Evolutionary conservation across 2,113 vertebrate species (phyloP), one percentile per base, ranked within the genome.

Genomic region (Solenodon paradoxus): DNA sequence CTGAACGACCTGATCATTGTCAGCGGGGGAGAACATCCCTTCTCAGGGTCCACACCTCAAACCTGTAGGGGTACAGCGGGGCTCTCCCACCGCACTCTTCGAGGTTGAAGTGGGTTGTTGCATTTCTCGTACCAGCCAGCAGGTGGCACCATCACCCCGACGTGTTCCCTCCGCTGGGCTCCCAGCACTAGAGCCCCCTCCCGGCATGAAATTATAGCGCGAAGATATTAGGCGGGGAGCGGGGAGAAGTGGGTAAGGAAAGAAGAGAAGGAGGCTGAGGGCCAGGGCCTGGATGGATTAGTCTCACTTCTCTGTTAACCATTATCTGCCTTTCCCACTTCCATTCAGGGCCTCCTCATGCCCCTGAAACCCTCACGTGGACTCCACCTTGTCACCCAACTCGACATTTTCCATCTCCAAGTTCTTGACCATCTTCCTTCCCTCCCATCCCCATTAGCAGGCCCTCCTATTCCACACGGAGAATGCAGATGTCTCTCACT

Each of bases 131-230:
- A 17, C 3, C 7, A 7, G 80, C 95, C 97, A 91, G 85, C 0
- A 96, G 97, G 74, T 96, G 97, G 92, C 96, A 69, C 66, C 49
- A 86, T 51, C 72, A 82, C 28, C 42, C 55, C 35, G 61, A 22
- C 0, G 5, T 55, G 66, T 69, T 32, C 61, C 20, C 20, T 51
- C n/a, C 9, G 30, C 17, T 59, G 4, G 1, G 7, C n/a, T 40
- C 15, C 20, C 7, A 2, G 17, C 9, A n/a, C 19, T 9, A 17
- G 32, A 42, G 22, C 49, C 30, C 16, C 13, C 17, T 55, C 28
- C n/a, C 51, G 19, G 47, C n/a, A 19, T 3, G 9, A 10, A 20
- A 24, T 53, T 38, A 1, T 0, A 77, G 59, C 32, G 24, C 22
- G n/a, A n/a, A 38, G 22, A 71, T 45, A 45, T 71, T 0, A n/a